Evolutionary conservation across 2,797 vertebrate species (phyloP), one percentile per base, ranked within the genome.

Genomic region (Fringilla coelebs): DNA sequence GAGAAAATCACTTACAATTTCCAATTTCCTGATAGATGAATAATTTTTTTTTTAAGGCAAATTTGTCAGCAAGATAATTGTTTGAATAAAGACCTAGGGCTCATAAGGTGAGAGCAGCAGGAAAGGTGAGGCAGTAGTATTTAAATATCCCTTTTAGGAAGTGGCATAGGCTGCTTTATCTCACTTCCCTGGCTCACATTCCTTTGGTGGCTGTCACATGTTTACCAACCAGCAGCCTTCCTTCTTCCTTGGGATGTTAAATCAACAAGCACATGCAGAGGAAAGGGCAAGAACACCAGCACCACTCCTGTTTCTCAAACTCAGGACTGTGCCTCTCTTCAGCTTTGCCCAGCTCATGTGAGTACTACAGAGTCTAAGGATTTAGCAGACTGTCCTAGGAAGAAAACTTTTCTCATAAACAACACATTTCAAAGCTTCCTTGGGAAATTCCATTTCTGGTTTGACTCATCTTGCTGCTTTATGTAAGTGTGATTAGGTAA

Each of bases 151-250:
- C 19, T 3, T 7, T n/a, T 4, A 36, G 7, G 75, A 96, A 97
- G 81, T 36, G 13, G 82, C 75, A 63, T 10, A 22, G 63, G 62
- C 91, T 72, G 67, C 90, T 96, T 97, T 97, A 85, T 95, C 84
- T 81, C 43, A 5, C 82, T 96, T 90, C 82, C 94, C 86, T 72
- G 76, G 91, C 87, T 97, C 83, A 60, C 95, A 97, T 97, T 98
- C 96, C 93, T 97, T 88, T 65, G 89, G 80, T 96, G 84, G 74
- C 82, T 92, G 93, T 98, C 95, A 94, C 49, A 49, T 80, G 65
- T 96, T 96, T 96, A 90, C 84, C 88, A 90, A 90, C 45, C 63
- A 70, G 54, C 54, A 67, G 63, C 17, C 31, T 89, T 89, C 90
- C 94, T 96, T 86, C 63, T 89, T 93, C 75, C 86, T 62, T 78